Percentiles rank a stretch among this genome's conserved stretches.
phyloP scores from a whole-genome alignment of 2,113 vertebrate species.

The Malurus cyaneus region DNA sequence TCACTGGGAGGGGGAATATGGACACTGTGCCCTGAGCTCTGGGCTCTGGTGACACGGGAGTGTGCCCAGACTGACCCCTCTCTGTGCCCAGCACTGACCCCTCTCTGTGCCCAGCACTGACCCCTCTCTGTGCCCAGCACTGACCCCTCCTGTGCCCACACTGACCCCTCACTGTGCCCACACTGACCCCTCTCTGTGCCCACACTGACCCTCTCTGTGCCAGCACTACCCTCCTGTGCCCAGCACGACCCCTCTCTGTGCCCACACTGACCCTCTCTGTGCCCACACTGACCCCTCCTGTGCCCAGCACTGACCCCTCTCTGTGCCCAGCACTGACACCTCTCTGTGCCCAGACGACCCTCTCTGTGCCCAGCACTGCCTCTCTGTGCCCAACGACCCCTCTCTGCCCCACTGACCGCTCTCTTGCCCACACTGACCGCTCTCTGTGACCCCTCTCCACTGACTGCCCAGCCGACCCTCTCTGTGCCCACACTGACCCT shows the following conservation, averaged over 20 bases:
- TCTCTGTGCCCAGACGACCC: no score
- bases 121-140: no score
- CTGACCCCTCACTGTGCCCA: background rate
- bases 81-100: no score
- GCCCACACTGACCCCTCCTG: background rate
- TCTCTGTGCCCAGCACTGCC: background rate
- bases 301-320: background rate
- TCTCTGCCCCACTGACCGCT: background rate
- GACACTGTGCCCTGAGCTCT: rapidly evolving
- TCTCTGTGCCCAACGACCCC: no score
- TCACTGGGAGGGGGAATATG: background rate
- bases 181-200: background rate
- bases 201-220: background rate
- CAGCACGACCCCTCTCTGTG: background rate
- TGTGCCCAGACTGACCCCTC: background rate
- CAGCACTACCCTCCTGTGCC: background rate
- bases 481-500: rapidly evolving
- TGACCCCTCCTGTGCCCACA: background rate
- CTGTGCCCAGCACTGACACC: background rate
- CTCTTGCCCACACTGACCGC: background rate
- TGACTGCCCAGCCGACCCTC: no score
- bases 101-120: rapidly evolving
- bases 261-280: background rate
- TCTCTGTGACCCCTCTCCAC: background rate
- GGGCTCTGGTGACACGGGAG: no score